Percentiles rank a stretch among this genome's conserved stretches.
These are phyloP conservation scores for Aspidoscelis tigris DNA, from an alignment of 2,113 vertebrate genomes.

Conservation along the genomic window DNA sequence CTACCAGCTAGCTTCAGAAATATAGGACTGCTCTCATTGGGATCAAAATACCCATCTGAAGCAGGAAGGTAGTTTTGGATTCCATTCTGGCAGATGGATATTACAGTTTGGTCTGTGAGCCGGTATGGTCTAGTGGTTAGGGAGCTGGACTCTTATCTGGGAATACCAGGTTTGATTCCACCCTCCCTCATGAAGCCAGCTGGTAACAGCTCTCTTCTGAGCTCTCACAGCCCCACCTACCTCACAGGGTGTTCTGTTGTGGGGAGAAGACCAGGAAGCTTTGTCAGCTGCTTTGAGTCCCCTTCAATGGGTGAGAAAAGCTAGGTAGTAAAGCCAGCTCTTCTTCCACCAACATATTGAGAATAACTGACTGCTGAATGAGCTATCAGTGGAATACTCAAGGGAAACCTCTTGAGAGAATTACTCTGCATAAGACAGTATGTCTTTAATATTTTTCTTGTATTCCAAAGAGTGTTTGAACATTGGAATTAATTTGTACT, in stretches of 20 bases:
- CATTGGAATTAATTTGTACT: constrained; percentile 8
- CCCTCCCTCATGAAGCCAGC: too few species aligned
- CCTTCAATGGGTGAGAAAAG: too few species aligned
- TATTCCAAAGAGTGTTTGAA: neutral
- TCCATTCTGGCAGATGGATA: neutral
- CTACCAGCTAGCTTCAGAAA: neutral
- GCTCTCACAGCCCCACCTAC: too few species aligned
- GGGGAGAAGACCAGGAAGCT: too few species aligned
- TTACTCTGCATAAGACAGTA: neutral
- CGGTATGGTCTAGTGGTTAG: too few species aligned
- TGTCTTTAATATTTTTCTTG: neutral
- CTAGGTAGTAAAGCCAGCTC: too few species aligned
- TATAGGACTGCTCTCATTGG: neutral
- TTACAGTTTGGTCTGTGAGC: neutral
- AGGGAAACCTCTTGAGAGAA: neutral
- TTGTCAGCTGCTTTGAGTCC: too few species aligned
- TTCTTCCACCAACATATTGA: too few species aligned
- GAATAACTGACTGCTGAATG: neutral
- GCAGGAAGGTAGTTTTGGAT: neutral
- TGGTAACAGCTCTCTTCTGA: too few species aligned
- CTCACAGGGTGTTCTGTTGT: too few species aligned
- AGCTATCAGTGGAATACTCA: neutral
- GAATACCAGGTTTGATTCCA: too few species aligned
- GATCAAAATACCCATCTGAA: neutral
- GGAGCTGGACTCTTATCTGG: too few species aligned